Percentiles rank a stretch among this genome's conserved stretches.
phyloP scores from a whole-genome alignment of 1,140 invertebrate genomes.

The Polyergus mexicanus region DNA sequence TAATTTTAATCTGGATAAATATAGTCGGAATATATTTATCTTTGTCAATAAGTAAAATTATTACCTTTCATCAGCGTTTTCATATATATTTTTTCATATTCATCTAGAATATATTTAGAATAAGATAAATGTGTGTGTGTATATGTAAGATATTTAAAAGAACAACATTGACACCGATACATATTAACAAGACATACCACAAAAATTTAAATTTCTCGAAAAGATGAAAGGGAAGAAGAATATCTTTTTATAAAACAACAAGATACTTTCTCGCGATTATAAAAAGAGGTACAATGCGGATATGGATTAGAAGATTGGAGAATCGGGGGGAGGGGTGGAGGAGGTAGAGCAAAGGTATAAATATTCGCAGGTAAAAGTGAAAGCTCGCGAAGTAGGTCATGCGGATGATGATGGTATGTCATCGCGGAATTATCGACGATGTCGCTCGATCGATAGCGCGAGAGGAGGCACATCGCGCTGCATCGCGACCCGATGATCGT shows the following conservation, averaged over 20 bases:
- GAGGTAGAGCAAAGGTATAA: conserved; percentile 32
- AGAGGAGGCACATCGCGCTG: conserved; percentile 7
- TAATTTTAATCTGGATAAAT: not conserved
- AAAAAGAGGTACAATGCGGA: not conserved
- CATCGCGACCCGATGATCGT: conserved; percentile 16
- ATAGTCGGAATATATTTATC: not conserved
- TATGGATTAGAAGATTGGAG: conserved; percentile 13
- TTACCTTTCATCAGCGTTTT: not conserved
- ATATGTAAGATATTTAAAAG: not conserved
- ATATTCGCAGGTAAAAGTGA: conserved; percentile 56
- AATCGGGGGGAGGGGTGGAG: conserved; percentile 21
- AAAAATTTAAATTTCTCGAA: not conserved
- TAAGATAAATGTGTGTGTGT: not conserved
- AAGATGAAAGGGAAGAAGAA: not conserved
- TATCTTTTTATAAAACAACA: not conserved
- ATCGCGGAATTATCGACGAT: conserved; percentile 35
- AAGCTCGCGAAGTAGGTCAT: conserved; percentile 59
- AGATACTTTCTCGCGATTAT: not conserved
- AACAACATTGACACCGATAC: not conserved
- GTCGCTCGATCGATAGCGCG: conserved; percentile 42
- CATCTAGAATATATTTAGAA: not conserved
- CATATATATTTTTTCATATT: not conserved
- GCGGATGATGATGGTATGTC: conserved; percentile 44
- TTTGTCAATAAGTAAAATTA: not conserved
- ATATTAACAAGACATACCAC: not conserved